Conservation (phyloP, 1,140 invertebrate genomes). For the Sarcophaga peregrina region DNA sequence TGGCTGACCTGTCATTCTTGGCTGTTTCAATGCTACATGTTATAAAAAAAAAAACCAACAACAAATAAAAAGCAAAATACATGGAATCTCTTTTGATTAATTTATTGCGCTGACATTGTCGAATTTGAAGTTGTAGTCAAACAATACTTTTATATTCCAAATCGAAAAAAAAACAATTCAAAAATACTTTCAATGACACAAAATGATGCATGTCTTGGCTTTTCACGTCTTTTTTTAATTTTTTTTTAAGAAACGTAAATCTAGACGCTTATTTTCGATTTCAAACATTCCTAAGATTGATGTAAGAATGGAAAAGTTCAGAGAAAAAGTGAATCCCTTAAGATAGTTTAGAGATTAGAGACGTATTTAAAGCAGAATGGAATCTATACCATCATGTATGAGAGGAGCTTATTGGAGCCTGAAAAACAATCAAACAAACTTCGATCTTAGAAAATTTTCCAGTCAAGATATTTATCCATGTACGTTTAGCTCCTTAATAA, state of each 20-base stretch:
- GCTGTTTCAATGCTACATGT: neutral
- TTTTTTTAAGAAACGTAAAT: neutral
- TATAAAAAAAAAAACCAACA: neutral
- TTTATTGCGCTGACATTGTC: conserved; percentile 41
- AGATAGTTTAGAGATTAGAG: too few species aligned
- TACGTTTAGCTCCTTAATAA: too few species aligned
- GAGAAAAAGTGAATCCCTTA: too few species aligned
- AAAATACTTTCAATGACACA: conserved; percentile 41
- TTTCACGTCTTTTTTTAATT: neutral
- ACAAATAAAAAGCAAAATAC: neutral
- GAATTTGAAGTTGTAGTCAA: conserved; percentile 36
- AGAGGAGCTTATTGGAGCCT: too few species aligned
- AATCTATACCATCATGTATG: too few species aligned
- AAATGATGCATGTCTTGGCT: conserved; percentile 39
- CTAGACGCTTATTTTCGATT: neutral
- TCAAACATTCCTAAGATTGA: neutral
- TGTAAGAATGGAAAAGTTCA: too few species aligned
- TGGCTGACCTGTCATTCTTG: neutral
- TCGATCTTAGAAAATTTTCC: too few species aligned
- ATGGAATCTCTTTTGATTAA: conserved; percentile 39
- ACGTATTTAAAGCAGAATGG: too few species aligned
- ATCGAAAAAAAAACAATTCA: neutral
- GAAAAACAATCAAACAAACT: too few species aligned
- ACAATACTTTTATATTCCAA: conserved; percentile 13
- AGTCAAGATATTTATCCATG: too few species aligned